Conservation (phyloP, 2,888 invertebrate genomes). For the Oscheius onirici region DNA sequence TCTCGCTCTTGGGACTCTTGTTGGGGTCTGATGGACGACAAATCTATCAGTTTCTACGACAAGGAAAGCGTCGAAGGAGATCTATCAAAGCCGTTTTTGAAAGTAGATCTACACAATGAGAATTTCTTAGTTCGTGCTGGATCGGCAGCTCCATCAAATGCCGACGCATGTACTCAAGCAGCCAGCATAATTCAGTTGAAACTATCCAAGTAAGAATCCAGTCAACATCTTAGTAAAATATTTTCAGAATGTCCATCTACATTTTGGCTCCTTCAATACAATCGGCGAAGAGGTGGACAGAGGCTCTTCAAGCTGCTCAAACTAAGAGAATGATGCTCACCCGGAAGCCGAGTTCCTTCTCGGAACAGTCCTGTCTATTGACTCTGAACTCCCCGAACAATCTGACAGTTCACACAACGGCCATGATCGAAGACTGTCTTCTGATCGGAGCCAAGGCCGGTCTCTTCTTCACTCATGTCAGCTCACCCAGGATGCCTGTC, state of each 20-base stretch:
- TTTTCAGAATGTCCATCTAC: slow-evolving; percentile 37
- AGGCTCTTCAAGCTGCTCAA: slow-evolving; percentile 47
- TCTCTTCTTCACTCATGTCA: slow-evolving; percentile 58
- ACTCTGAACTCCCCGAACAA: slow-evolving; percentile 46
- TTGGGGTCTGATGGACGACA: slow-evolving; percentile 54
- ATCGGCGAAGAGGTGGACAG: slow-evolving; percentile 45
- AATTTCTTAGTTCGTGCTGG: slow-evolving; percentile 56
- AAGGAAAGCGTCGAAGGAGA: slow-evolving; percentile 53
- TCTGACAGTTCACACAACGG: slow-evolving; percentile 43
- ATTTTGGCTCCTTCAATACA: slow-evolving; percentile 45
- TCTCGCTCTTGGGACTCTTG: slow-evolving; percentile 44
- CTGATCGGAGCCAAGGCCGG: slow-evolving; percentile 63
- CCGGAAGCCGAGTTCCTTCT: slow-evolving; percentile 39
- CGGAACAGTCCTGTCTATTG: slow-evolving; percentile 47
- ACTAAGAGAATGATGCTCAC: slow-evolving; percentile 46
- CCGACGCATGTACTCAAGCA: slow-evolving; percentile 37
- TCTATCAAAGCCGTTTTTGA: slow-evolving; percentile 41
- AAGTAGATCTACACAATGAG: slow-evolving; percentile 54
- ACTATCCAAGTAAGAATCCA: slow-evolving; percentile 44
- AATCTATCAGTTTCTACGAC: slow-evolving; percentile 54
- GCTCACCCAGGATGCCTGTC: slow-evolving; percentile 54
- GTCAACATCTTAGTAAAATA: not conserved
- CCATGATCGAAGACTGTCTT: slow-evolving; percentile 56
- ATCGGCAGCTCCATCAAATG: slow-evolving; percentile 40
- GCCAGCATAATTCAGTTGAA: slow-evolving; percentile 61